Evolutionary conservation across 2,888 invertebrate species (phyloP).

Genomic region (Neria commutata): DNA sequence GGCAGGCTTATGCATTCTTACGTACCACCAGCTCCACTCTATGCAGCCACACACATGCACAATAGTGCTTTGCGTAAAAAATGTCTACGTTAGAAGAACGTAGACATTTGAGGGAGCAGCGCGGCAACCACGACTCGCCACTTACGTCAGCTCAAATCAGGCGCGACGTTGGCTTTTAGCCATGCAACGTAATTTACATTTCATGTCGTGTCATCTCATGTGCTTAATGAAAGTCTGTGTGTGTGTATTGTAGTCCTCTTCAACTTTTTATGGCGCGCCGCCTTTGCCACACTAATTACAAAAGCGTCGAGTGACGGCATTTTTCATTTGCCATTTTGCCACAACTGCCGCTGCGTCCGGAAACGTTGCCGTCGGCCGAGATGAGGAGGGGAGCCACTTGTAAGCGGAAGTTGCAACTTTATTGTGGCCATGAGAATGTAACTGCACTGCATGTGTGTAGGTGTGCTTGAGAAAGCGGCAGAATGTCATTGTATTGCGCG

Average conservation of each 20-base stretch:
- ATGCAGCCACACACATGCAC: not conserved
- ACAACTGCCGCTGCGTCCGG: not conserved
- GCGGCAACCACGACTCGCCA: conserved; percentile 28
- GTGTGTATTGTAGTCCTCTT: not conserved
- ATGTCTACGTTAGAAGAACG: too few relatives aligned
- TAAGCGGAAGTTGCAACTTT: conserved; percentile 12
- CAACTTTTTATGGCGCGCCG: not conserved
- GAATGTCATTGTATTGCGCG: too few relatives aligned
- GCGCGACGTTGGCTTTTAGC: conserved; percentile 36
- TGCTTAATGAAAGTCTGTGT: conserved; percentile 47
- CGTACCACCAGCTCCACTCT: conserved; percentile 16
- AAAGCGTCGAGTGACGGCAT: conserved; percentile 18
- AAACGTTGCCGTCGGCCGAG: not conserved
- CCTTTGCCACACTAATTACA: conserved; percentile 13
- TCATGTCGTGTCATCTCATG: conserved; percentile 51
- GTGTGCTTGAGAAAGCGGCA: too few relatives aligned
- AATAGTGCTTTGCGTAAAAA: conserved; percentile 15
- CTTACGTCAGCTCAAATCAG: conserved; percentile 49
- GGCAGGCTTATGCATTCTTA: conserved; percentile 15
- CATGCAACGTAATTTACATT: conserved; percentile 47
- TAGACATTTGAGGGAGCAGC: too few relatives aligned
- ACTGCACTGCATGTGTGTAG: too few relatives aligned
- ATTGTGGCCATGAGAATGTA: conserved; percentile 7
- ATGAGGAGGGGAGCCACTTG: not conserved
- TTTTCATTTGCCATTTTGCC: conserved; percentile 10